Evolutionary conservation across 2,113 vertebrate species (phyloP).

Genomic region (Corydoras sp.): DNA sequence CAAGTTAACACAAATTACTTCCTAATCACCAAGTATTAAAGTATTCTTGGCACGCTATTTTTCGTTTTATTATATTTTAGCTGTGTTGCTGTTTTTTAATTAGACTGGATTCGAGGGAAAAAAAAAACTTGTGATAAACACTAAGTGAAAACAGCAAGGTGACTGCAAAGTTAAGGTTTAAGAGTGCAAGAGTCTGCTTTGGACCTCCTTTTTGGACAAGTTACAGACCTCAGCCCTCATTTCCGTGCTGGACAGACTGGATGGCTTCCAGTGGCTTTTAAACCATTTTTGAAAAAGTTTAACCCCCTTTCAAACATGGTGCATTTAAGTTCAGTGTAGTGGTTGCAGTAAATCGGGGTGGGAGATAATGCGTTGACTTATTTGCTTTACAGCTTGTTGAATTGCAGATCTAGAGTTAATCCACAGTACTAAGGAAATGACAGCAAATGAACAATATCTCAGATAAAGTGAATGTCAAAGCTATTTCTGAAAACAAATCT

Average conservation of each 20-base stretch:
- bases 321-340: constrained; percentile 29
- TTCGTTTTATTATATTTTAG: neutral
- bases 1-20: no score
- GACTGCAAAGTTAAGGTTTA: constrained; percentile 39
- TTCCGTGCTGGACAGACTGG: constrained; percentile 50
- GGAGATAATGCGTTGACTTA: constrained; percentile 28
- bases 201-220: constrained; percentile 52
- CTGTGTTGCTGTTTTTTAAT: neutral
- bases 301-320: constrained; percentile 59
- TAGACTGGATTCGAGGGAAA: neutral
- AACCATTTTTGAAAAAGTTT: constrained; percentile 52
- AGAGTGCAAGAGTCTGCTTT: constrained; percentile 23
- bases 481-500: neutral
- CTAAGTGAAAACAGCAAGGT: constrained; percentile 27
- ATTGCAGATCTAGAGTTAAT: constrained; percentile 15
- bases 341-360: constrained; percentile 42
- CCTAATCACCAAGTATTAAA: no score
- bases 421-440: constrained; percentile 7
- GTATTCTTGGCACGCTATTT: neutral
- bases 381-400: constrained; percentile 7
- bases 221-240: constrained; percentile 49
- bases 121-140: neutral
- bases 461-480: neutral
- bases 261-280: constrained; percentile 60
- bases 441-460: constrained; percentile 24